A percentile compares a stretch with the other conserved stretches of the same genome.
Conservation (phyloP, 2,113 vertebrate species). For the Oreochromis tanganicae region DNA sequence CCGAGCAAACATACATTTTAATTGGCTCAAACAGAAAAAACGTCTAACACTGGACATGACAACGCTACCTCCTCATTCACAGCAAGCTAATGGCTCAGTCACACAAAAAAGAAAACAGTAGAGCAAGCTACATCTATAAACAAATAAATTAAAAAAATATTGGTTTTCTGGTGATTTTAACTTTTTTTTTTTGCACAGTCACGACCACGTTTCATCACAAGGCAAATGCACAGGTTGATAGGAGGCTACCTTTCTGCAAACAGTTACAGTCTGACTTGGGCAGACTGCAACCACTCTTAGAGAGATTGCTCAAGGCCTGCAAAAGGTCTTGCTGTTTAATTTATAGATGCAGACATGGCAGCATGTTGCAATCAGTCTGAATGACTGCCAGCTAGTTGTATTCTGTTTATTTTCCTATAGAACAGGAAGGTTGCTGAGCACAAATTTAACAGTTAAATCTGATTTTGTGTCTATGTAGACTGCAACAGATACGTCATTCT, state of each 20-base stretch:
- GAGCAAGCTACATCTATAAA: neutral
- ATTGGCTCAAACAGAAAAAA: neutral
- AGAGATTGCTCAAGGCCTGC: neutral
- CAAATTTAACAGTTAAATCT: neutral
- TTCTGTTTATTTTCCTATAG: neutral
- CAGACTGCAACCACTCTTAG: neutral
- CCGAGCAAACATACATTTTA: neutral
- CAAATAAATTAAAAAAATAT: neutral
- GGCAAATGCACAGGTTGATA: neutral
- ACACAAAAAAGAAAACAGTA: neutral
- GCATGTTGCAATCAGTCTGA: neutral
- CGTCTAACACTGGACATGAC: fast-evolving
- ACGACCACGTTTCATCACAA: fast-evolving
- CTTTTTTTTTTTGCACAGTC: neutral
- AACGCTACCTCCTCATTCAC: neutral
- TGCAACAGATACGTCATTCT: neutral
- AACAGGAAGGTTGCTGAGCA: neutral
- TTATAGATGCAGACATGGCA: neutral
- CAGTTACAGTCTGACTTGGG: neutral
- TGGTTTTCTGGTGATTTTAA: neutral
- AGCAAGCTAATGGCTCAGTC: neutral
- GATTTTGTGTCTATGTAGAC: neutral
- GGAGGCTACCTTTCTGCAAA: neutral
- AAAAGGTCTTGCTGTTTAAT: neutral
- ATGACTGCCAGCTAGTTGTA: neutral